phyloP scores from a whole-genome alignment of 2,797 vertebrate species.

The Oceanodroma leucorhoa region DNA sequence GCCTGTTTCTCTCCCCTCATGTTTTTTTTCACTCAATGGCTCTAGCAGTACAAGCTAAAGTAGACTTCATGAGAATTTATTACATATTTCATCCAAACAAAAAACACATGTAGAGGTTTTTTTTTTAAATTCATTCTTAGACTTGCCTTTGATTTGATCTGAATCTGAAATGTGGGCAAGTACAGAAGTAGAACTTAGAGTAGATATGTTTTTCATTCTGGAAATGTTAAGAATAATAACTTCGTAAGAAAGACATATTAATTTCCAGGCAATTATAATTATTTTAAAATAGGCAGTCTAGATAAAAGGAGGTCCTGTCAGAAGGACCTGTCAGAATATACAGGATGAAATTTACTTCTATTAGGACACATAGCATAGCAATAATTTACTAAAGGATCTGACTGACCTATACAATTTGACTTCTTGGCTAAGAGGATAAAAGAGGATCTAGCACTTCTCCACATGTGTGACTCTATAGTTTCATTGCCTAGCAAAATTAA shows the following conservation, averaged over 20 bases:
- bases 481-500: background rate
- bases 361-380: background rate
- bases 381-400: background rate
- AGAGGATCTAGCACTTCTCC: background rate
- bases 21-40: background rate
- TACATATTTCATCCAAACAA: conserved; percentile 2
- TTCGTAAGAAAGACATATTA: background rate
- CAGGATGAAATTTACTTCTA: background rate
- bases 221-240: background rate
- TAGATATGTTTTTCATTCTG: conserved; percentile 11
- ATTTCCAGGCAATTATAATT: background rate
- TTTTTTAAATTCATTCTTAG: background rate
- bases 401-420: background rate
- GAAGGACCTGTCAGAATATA: background rate
- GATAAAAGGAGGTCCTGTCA: background rate
- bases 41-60: background rate
- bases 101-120: background rate
- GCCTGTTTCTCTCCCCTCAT: background rate
- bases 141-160: background rate
- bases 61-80: background rate
- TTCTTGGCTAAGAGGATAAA: background rate
- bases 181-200: background rate
- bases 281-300: background rate
- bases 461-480: background rate
- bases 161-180: background rate